Conservation (phyloP, 2,113 vertebrate species). For the Sapayoa aenigma region DNA sequence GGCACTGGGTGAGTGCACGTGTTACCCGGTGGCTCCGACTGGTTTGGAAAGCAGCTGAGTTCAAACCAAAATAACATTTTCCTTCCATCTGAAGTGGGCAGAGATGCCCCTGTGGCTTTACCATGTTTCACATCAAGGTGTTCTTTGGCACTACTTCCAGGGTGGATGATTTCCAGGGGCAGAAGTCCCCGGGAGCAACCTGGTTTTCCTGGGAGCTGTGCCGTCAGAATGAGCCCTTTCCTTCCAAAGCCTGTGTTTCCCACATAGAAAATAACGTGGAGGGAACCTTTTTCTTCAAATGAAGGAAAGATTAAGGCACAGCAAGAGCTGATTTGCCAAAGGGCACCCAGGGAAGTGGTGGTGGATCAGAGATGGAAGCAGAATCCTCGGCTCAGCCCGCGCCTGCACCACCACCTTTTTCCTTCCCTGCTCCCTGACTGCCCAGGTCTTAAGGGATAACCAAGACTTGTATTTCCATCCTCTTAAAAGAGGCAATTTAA, state of each 20-base stretch:
- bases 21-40: background rate
- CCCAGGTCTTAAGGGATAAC: background rate
- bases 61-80: background rate
- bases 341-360: background rate
- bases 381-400: fast-evolving
- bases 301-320: background rate
- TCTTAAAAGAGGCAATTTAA: background rate
- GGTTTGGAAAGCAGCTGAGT: background rate
- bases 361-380: background rate
- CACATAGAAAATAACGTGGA: fast-evolving
- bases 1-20: fast-evolving
- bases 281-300: background rate
- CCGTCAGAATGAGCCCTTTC: background rate
- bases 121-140: fast-evolving
- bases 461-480: background rate
- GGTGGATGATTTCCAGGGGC: background rate
- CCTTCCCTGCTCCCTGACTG: background rate
- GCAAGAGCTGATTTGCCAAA: background rate
- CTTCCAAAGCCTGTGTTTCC: background rate
- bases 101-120: background rate
- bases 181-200: background rate
- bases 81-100: background rate
- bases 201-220: background rate
- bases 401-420: background rate
- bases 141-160: background rate